A percentile compares a stretch with the other conserved stretches of the same genome.
Conservation (phyloP, 2,888 invertebrate species). For the Hypselothyrea guttata region DNA sequence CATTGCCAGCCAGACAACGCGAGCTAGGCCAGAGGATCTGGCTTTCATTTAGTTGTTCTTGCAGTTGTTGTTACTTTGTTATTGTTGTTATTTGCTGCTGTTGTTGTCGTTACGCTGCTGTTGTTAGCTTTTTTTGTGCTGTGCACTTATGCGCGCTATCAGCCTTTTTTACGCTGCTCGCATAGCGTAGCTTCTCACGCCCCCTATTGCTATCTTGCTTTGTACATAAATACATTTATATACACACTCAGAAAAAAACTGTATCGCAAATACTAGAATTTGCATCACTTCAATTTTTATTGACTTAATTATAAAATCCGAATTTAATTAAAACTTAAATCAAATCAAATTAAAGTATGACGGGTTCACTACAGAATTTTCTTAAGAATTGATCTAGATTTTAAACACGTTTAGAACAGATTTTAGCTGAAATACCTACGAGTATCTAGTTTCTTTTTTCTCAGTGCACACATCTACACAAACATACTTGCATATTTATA, state of each 20-base stretch:
- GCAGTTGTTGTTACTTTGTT: constrained; percentile 19
- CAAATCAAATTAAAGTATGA: too few relatives aligned
- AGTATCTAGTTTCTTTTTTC: too few relatives aligned
- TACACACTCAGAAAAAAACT: too few relatives aligned
- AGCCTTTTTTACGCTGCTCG: constrained; percentile 53
- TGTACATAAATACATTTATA: constrained; percentile 3
- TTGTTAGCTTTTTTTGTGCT: constrained; percentile 38
- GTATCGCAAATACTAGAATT: too few relatives aligned
- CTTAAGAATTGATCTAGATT: too few relatives aligned
- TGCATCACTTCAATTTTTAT: too few relatives aligned
- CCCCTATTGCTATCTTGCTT: constrained; percentile 50
- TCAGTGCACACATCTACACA: constrained; percentile 5
- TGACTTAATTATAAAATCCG: too few relatives aligned
- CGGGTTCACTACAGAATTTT: too few relatives aligned
- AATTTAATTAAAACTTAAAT: too few relatives aligned
- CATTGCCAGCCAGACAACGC: constrained; percentile 52
- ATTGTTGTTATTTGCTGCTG: constrained; percentile 30
- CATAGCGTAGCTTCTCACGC: constrained; percentile 1
- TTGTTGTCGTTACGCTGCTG: constrained; percentile 30
- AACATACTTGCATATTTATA: constrained; percentile 17
- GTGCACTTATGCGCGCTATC: constrained; percentile 74
- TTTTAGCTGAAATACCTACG: too few relatives aligned
- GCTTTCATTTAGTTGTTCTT: constrained; percentile 54
- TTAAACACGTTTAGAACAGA: too few relatives aligned
- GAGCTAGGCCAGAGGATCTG: constrained; percentile 57